Evolutionary conservation across 2,888 invertebrate genomes (phyloP).

Genomic region (Phragmatobia fuliginosa): DNA sequence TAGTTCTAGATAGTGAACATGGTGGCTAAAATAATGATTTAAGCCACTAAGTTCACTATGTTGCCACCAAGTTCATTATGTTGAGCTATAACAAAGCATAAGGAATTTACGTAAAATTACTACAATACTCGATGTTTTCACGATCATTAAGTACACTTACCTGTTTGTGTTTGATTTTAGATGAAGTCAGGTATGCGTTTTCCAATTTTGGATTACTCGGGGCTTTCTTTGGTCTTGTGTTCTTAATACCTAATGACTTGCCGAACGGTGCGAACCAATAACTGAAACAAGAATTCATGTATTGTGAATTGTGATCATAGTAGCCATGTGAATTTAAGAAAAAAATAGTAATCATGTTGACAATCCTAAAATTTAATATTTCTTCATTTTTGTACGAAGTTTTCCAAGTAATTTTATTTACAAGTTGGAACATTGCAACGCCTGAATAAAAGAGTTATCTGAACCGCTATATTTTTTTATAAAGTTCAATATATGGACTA

Average conservation of each 20-base stretch:
- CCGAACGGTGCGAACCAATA: conserved; percentile 94
- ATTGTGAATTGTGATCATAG: not conserved
- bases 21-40: not conserved
- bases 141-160: conserved; percentile 76
- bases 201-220: conserved; percentile 91
- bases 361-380: too few relatives aligned
- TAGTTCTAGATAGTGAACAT: not conserved
- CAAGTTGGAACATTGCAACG: too few relatives aligned
- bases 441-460: too few relatives aligned
- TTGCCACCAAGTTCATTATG: not conserved
- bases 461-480: too few relatives aligned
- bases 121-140: not conserved
- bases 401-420: too few relatives aligned
- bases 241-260: conserved; percentile 92
- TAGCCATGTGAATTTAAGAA: not conserved
- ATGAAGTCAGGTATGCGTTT: conserved; percentile 89
- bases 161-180: conserved; percentile 92
- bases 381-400: too few relatives aligned
- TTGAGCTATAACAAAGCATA: not conserved
- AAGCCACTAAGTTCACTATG: not conserved
- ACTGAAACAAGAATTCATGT: conserved; percentile 79
- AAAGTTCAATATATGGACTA: too few relatives aligned
- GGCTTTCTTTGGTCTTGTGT: conserved; percentile 91
- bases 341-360: too few relatives aligned
- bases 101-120: not conserved